phyloP scores from a whole-genome alignment of 2,113 vertebrate genomes.

The Coptodon bakossiorum region DNA sequence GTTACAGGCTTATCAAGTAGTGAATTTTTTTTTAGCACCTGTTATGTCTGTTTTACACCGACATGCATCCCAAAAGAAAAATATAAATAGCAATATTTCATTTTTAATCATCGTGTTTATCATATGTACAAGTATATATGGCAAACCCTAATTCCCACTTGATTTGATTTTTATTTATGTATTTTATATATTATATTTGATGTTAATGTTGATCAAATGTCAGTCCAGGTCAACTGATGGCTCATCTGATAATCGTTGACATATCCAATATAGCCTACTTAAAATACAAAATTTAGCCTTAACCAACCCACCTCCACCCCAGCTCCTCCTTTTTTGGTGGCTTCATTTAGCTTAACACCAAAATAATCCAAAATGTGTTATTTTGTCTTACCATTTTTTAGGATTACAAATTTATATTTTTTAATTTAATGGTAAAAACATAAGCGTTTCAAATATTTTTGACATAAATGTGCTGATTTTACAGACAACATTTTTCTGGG shows the following conservation, averaged over 20 bases:
- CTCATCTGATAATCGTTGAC: neutral
- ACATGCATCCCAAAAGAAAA: neutral
- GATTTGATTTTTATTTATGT: neutral
- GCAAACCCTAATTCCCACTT: neutral
- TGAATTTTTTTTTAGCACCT: neutral
- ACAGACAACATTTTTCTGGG: neutral
- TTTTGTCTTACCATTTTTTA: neutral
- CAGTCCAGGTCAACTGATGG: neutral
- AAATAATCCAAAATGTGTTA: neutral
- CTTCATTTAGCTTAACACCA: fast-evolving
- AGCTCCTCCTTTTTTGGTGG: neutral
- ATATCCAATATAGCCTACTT: neutral
- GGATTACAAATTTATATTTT: fast-evolving
- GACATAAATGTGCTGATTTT: neutral
- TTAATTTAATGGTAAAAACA: neutral
- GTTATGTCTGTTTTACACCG: fast-evolving
- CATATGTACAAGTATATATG: neutral
- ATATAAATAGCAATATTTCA: neutral
- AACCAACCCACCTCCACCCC: neutral
- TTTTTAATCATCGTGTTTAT: neutral
- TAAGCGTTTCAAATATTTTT: fast-evolving
- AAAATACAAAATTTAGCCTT: neutral
- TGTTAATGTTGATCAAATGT: neutral
- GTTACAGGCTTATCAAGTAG: neutral
- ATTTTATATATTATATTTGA: neutral